phyloP scores from a whole-genome alignment of 2,888 invertebrate genomes.

The Chrysolina oricalcia region DNA sequence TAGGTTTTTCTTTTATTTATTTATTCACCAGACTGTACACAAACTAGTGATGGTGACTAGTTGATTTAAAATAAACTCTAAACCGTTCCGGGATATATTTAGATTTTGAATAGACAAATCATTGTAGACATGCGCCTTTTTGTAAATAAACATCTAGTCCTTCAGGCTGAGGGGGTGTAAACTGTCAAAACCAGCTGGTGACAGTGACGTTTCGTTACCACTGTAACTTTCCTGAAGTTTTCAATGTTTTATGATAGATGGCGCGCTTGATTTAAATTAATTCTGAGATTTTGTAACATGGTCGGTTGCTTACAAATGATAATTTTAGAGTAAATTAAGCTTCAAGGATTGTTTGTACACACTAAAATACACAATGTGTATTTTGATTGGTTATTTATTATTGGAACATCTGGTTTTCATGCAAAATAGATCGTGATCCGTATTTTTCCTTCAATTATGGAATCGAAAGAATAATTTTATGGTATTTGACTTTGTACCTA shows the following conservation, averaged over 20 bases:
- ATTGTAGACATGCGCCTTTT: slow-evolving; percentile 22
- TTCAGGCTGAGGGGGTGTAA: neutral
- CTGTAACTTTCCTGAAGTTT: neutral
- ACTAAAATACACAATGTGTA: neutral
- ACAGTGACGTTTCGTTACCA: neutral
- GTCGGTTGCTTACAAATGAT: neutral
- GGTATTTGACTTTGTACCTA: too few species aligned
- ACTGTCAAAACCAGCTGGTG: slow-evolving; percentile 17
- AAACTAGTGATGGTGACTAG: slow-evolving; percentile 4
- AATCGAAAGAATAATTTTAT: too few species aligned
- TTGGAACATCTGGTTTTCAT: neutral
- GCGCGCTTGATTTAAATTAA: neutral
- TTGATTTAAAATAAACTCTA: neutral
- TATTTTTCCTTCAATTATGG: too few species aligned
- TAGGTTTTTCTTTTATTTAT: slow-evolving; percentile 73
- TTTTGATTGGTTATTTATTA: neutral
- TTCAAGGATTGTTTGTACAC: neutral
- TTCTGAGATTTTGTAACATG: neutral
- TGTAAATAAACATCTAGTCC: slow-evolving; percentile 31
- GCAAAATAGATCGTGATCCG: too few species aligned
- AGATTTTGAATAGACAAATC: slow-evolving; percentile 39
- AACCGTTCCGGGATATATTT: slow-evolving; percentile 31
- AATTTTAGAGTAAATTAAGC: neutral
- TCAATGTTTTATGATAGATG: neutral
- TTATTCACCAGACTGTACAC: slow-evolving; percentile 20